These are phyloP conservation scores for Drosophila paucipuncta DNA, from an alignment of 2,888 invertebrate genomes.

Conservation along the genomic window DNA sequence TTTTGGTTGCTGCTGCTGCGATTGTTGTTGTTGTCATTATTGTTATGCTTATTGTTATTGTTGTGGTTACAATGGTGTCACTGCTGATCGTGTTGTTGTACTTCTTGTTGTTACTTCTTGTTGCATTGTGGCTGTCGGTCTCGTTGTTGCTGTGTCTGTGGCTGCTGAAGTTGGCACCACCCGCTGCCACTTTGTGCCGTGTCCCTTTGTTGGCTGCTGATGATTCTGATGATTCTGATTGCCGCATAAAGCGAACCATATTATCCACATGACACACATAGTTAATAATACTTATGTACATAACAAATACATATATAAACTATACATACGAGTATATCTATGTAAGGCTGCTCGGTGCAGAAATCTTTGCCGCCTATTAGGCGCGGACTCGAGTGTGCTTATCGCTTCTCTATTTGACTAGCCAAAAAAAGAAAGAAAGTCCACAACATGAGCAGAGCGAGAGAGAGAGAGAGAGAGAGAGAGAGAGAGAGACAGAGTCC, in stretches of 20 bases:
- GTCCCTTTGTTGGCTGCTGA: slow-evolving; percentile 47
- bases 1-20: slow-evolving; percentile 48
- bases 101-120: slow-evolving; percentile 5
- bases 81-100: slow-evolving; percentile 24
- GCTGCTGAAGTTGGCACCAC: slow-evolving; percentile 47
- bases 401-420: slow-evolving; percentile 32
- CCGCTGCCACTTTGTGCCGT: slow-evolving; percentile 59
- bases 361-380: slow-evolving; percentile 56
- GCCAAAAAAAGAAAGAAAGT: slow-evolving; percentile 33
- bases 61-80: slow-evolving; percentile 54
- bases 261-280: slow-evolving; percentile 57
- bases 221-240: slow-evolving; percentile 42
- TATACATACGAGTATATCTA: not conserved
- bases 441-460: not conserved
- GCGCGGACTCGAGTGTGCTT: slow-evolving; percentile 43
- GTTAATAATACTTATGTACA: slow-evolving; percentile 40
- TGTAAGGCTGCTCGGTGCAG: not conserved
- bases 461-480: not conserved
- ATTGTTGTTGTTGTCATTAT: slow-evolving; percentile 17
- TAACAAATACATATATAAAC: not conserved
- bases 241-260: slow-evolving; percentile 50
- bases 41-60: slow-evolving; percentile 26
- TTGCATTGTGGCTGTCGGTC: slow-evolving; percentile 1
- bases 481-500: not conserved
- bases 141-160: slow-evolving; percentile 6